phyloP scores from a whole-genome alignment of 2,888 invertebrate genomes.

The Sabatieria punctata region DNA sequence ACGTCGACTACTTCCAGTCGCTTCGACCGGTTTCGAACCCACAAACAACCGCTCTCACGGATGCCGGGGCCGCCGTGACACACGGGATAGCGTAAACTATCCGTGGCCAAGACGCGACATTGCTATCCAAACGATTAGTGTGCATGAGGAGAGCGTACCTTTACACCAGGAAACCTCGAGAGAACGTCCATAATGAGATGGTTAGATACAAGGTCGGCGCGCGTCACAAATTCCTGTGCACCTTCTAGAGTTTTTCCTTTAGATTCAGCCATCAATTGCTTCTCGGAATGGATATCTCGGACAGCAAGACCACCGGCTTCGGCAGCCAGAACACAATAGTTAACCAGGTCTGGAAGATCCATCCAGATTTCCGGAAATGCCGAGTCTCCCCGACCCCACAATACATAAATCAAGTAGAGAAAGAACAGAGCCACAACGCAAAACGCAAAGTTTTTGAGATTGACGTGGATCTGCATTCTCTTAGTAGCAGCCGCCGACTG shows the following conservation, averaged over 20 bases:
- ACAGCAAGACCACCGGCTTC: slow-evolving; percentile 26
- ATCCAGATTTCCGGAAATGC: background rate
- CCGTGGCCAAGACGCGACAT: too few species aligned
- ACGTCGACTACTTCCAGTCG: too few species aligned
- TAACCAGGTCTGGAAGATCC: slow-evolving; percentile 2
- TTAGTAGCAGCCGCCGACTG: too few species aligned
- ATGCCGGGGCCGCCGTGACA: too few species aligned
- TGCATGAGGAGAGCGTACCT: slow-evolving; percentile 12
- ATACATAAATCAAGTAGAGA: slow-evolving; percentile 21
- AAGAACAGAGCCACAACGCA: slow-evolving; percentile 17
- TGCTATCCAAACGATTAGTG: background rate
- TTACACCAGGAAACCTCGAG: slow-evolving; percentile 21
- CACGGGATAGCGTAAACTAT: too few species aligned
- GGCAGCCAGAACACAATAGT: slow-evolving; percentile 8
- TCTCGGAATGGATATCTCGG: slow-evolving; percentile 19
- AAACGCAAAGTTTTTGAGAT: slow-evolving; percentile 20
- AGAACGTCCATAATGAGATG: slow-evolving; percentile 23
- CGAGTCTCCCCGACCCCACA: slow-evolving; percentile 15
- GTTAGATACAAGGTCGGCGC: slow-evolving; percentile 29
- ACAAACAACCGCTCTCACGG: too few species aligned
- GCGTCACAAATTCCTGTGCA: slow-evolving; percentile 22
- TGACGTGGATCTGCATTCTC: slow-evolving; percentile 7
- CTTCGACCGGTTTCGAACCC: too few species aligned
- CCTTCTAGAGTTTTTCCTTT: too few species aligned
- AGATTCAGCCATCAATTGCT: too few species aligned